These are phyloP conservation scores for Psittacula echo DNA, from an alignment of 2,797 vertebrate genomes.

Conservation along the genomic window DNA sequence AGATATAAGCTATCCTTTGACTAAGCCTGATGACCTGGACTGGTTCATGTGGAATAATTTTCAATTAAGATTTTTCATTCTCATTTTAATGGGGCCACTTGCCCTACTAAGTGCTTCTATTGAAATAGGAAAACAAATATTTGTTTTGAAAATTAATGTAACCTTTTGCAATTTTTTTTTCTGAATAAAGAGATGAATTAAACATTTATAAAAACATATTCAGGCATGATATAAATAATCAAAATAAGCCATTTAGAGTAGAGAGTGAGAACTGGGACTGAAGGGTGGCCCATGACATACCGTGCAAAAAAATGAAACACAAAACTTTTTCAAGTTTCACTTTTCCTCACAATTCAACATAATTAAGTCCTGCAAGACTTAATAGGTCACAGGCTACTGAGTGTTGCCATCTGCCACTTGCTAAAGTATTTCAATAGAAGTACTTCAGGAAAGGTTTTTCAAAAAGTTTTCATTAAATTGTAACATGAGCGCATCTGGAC, in stretches of 20 bases:
- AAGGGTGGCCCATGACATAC: neutral
- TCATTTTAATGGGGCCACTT: neutral
- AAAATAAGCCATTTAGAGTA: neutral
- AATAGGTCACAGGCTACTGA: neutral
- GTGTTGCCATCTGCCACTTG: neutral
- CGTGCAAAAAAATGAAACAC: neutral
- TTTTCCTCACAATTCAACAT: slow-evolving; percentile 1
- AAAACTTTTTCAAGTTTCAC: neutral
- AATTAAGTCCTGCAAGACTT: slow-evolving; percentile 10
- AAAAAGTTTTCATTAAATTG: neutral
- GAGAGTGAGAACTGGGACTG: neutral
- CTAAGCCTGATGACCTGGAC: neutral
- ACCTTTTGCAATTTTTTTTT: neutral
- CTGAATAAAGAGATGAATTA: neutral
- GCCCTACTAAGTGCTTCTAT: neutral
- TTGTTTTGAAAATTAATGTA: neutral
- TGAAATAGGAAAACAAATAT: neutral
- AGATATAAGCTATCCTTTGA: neutral
- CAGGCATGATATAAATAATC: neutral
- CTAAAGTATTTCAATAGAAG: neutral
- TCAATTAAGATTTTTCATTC: neutral
- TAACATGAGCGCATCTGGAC: neutral
- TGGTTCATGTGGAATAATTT: neutral
- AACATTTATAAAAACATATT: neutral
- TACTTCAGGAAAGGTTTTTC: neutral